Conservation (phyloP, 2,888 invertebrate species). For the Orchesella flavescens region DNA sequence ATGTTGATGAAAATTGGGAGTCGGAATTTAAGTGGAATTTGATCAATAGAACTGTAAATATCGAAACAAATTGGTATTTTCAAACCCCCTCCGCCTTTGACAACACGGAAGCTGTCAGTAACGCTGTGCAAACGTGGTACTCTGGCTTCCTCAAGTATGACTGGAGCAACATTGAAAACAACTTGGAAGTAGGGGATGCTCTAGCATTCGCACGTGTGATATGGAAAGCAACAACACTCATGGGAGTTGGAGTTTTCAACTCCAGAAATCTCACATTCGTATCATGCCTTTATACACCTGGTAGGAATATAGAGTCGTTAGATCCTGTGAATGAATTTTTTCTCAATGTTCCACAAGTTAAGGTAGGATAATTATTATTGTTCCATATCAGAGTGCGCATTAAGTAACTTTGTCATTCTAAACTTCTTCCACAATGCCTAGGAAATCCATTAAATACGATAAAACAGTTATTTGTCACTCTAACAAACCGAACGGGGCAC, state of each 20-base stretch:
- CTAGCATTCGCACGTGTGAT: constrained; percentile 56
- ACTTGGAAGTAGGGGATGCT: constrained; percentile 46
- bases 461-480: too few species aligned
- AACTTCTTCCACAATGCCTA: too few species aligned
- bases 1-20: neutral
- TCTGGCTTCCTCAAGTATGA: constrained; percentile 55
- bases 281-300: constrained; percentile 53
- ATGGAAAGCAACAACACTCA: constrained; percentile 52
- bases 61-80: constrained; percentile 63
- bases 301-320: constrained; percentile 46
- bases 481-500: too few species aligned
- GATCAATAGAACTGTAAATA: constrained; percentile 29
- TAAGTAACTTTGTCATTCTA: too few species aligned
- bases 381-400: neutral
- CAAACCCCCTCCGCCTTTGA: constrained; percentile 48
- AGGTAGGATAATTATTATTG: constrained; percentile 34
- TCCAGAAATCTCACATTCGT: constrained; percentile 48
- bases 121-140: constrained; percentile 62
- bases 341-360: constrained; percentile 46
- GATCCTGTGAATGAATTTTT: constrained; percentile 46
- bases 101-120: constrained; percentile 42
- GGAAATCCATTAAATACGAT: too few species aligned
- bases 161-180: constrained; percentile 47
- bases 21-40: constrained; percentile 12
- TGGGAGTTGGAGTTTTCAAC: constrained; percentile 52